Evolutionary conservation across 2,888 invertebrate genomes (phyloP).

Genomic region (Pteria penguin): DNA sequence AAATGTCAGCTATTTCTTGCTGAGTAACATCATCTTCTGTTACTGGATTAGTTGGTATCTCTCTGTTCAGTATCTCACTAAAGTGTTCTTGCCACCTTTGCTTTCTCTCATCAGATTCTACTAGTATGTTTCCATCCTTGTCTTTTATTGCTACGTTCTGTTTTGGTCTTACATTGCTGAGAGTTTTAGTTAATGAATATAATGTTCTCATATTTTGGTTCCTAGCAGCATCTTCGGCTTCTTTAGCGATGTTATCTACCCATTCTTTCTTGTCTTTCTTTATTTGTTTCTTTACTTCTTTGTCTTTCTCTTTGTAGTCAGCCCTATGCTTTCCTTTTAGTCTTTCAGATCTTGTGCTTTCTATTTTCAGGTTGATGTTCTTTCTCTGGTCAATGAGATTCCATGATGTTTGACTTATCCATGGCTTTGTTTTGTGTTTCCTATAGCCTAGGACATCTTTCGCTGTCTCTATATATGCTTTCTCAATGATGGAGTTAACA

Average conservation of each 20-base stretch:
- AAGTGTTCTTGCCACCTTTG: neutral
- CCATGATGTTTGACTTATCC: conserved; percentile 11
- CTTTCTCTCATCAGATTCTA: neutral
- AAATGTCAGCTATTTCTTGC: neutral
- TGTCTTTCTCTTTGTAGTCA: neutral
- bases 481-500: neutral
- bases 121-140: neutral
- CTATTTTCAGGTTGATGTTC: neutral
- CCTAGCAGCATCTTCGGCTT: conserved; percentile 1
- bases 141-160: neutral
- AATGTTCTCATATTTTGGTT: conserved; percentile 1
- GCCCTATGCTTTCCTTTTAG: neutral
- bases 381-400: neutral
- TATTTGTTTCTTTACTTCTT: neutral
- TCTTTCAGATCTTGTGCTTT: neutral
- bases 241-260: neutral
- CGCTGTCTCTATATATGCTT: neutral
- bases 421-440: neutral
- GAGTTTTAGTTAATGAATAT: neutral
- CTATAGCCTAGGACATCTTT: neutral
- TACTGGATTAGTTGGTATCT: neutral
- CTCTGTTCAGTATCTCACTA: neutral
- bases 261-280: conserved; percentile 6
- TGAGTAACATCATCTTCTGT: neutral
- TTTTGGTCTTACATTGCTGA: neutral